phyloP scores from a whole-genome alignment of 2,797 vertebrate species.

The Buceros bicornis region DNA sequence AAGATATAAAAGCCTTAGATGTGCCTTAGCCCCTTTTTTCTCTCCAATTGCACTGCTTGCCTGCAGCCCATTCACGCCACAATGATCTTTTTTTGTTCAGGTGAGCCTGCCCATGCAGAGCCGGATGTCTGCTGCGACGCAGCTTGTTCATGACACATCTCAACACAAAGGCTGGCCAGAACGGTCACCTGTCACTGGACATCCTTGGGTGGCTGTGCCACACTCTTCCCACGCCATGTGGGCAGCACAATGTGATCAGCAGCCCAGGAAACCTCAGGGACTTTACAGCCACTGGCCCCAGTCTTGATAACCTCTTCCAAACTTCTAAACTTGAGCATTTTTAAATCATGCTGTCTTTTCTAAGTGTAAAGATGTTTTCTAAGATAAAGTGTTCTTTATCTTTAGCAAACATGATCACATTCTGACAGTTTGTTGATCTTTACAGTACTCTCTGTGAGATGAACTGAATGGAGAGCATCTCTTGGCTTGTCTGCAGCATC shows the following conservation, averaged over 20 bases:
- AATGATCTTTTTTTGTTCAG: background rate
- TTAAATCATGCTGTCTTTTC: background rate
- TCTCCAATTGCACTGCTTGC: background rate
- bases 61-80: background rate
- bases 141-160: accelerated
- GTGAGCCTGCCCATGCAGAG: background rate
- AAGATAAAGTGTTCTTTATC: background rate
- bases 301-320: background rate
- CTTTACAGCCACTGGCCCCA: background rate
- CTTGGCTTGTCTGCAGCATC: background rate
- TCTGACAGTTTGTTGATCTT: background rate
- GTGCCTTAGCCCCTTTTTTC: background rate
- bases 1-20: background rate
- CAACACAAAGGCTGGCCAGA: background rate
- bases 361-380: background rate
- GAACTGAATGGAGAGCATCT: background rate
- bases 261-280: background rate
- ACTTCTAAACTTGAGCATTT: background rate
- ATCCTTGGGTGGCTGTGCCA: background rate
- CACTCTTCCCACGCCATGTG: background rate
- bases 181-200: background rate
- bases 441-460: background rate
- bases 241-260: background rate
- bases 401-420: background rate
- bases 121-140: background rate